Conservation (phyloP, 2,113 vertebrate genomes). For the Pteronura brasiliensis region DNA sequence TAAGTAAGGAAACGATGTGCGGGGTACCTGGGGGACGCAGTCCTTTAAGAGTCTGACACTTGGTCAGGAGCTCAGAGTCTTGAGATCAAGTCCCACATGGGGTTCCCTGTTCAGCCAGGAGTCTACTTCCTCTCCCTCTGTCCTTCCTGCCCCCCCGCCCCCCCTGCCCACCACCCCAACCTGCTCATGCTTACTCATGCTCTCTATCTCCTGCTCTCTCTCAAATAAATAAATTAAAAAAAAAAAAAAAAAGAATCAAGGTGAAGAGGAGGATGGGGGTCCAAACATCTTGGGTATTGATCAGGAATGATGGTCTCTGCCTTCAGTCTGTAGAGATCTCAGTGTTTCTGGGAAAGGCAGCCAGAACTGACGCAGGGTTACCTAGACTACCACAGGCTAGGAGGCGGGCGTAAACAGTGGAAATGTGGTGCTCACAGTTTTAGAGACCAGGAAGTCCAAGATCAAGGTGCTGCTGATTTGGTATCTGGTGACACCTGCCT, state of each 20-base stretch:
- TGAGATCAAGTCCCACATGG: not conserved
- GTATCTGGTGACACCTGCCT: not conserved
- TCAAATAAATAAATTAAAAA: not conserved
- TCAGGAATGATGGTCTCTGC: not conserved
- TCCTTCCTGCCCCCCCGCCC: no score
- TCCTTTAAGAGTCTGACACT: not conserved
- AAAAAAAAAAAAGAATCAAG: not conserved
- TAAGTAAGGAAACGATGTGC: not conserved
- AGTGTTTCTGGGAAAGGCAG: not conserved
- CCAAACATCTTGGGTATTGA: not conserved
- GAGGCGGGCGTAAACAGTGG: not conserved
- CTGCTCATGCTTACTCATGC: not conserved
- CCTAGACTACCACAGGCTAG: not conserved
- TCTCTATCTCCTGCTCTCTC: not conserved
- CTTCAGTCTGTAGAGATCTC: not conserved
- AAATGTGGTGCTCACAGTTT: not conserved
- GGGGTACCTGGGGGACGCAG: not conserved
- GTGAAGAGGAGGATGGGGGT: not conserved
- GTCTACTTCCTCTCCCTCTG: not conserved
- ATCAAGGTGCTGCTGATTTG: not conserved
- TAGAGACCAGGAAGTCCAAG: not conserved
- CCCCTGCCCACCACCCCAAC: fast-evolving
- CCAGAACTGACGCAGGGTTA: not conserved
- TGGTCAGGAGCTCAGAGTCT: not conserved
- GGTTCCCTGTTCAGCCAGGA: not conserved